Conservation (phyloP, 2,888 invertebrate species). For the Tricholauxania praeusta region DNA sequence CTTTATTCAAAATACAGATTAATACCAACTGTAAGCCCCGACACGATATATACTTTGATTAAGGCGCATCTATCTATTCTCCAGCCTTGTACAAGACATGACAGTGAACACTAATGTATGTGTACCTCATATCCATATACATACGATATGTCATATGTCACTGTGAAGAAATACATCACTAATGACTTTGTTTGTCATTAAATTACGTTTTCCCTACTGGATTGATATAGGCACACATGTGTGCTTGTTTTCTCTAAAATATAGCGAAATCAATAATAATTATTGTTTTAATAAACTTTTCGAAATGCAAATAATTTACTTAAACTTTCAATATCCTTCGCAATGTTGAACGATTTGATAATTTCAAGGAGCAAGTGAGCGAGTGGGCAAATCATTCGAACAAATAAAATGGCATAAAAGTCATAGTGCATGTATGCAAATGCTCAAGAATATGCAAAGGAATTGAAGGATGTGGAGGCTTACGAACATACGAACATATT, state of each 20-base stretch:
- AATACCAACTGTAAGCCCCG: too few species aligned
- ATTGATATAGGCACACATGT: background rate
- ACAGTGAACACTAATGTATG: too few species aligned
- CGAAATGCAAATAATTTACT: constrained; percentile 38
- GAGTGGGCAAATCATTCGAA: background rate
- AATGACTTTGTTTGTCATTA: too few species aligned
- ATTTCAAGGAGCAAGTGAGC: constrained; percentile 24
- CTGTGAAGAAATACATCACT: too few species aligned
- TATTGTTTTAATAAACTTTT: constrained; percentile 38
- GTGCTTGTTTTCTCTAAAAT: constrained; percentile 21
- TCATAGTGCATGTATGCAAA: background rate
- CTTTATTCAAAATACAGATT: too few species aligned
- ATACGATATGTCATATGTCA: too few species aligned
- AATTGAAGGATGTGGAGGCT: background rate
- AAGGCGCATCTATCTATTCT: too few species aligned
- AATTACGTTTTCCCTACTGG: background rate
- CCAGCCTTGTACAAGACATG: too few species aligned
- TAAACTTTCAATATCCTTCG: constrained; percentile 39
- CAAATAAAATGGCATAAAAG: background rate
- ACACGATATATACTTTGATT: too few species aligned
- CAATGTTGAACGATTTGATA: constrained; percentile 32
- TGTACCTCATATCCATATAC: too few species aligned
- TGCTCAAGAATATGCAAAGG: background rate
- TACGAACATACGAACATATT: background rate
- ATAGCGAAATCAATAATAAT: constrained; percentile 39